A percentile compares a stretch with the other conserved stretches of the same genome.
Evolutionary conservation across 1,140 invertebrate species (phyloP).

Genomic region (Scaptomyza hsui): DNA sequence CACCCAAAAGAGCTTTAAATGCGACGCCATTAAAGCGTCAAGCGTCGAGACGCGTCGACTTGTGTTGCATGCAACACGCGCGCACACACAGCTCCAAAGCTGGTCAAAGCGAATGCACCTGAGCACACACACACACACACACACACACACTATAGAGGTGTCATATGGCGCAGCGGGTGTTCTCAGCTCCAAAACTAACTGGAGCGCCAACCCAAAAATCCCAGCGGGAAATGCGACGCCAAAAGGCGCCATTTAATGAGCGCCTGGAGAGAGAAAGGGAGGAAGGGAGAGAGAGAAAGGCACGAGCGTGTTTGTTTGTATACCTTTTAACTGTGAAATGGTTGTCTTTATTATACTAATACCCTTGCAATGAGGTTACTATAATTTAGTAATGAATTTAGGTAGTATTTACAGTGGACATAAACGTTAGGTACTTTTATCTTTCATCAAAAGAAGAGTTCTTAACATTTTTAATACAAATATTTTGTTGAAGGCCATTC

Average conservation of each 20-base stretch:
- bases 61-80: conserved; percentile 64
- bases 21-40: conserved; percentile 72
- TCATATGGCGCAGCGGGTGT: conserved; percentile 76
- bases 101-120: conserved; percentile 64
- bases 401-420: no score
- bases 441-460: no score
- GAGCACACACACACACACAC: conserved; percentile 51
- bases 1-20: conserved; percentile 70
- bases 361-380: background rate
- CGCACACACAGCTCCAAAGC: conserved; percentile 26
- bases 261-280: conserved; percentile 58
- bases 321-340: background rate
- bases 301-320: conserved; percentile 7
- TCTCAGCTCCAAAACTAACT: conserved; percentile 52
- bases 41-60: conserved; percentile 41
- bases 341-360: conserved; percentile 3
- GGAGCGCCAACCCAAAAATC: conserved; percentile 52
- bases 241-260: conserved; percentile 77
- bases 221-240: conserved; percentile 70
- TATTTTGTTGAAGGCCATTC: background rate
- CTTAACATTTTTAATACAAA: no score
- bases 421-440: no score
- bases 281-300: conserved; percentile 5
- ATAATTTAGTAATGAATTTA: background rate
- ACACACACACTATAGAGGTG: conserved; percentile 41